Conservation (phyloP, 2,113 vertebrate species). For the Scolopax mira region DNA sequence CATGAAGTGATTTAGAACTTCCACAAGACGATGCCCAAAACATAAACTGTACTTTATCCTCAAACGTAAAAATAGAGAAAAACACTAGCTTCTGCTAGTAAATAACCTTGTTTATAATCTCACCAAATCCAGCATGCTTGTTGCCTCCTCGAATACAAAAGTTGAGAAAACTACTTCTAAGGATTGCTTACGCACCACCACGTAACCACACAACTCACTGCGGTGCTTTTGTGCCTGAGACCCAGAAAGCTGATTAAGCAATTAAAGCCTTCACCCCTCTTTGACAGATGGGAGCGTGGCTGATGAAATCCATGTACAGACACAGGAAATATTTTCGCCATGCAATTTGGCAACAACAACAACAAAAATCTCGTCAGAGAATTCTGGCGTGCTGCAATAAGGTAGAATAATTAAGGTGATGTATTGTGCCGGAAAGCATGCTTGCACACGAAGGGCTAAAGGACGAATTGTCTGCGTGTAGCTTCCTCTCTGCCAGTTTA, state of each 20-base stretch:
- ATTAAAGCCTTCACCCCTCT: background rate
- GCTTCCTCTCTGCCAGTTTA: background rate
- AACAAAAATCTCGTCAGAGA: background rate
- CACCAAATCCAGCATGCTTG: constrained; percentile 50
- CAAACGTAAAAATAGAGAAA: constrained; percentile 62
- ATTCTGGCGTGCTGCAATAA: constrained; percentile 18
- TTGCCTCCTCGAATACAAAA: constrained; percentile 33
- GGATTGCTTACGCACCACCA: background rate
- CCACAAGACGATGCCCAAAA: constrained; percentile 67
- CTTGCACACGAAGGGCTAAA: background rate
- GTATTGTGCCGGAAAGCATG: background rate
- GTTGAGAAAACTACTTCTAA: constrained; percentile 33
- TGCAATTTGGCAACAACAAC: background rate
- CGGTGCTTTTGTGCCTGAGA: background rate
- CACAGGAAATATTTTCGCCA: background rate
- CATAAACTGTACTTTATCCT: constrained; percentile 62
- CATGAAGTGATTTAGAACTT: constrained; percentile 83
- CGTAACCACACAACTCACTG: background rate
- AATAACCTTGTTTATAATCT: constrained; percentile 59
- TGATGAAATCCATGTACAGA: background rate
- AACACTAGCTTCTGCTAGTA: constrained; percentile 60
- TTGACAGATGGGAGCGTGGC: background rate
- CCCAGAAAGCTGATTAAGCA: constrained; percentile 9
- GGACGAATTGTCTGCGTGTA: background rate
- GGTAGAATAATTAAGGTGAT: background rate